Evolutionary conservation across 2,113 vertebrate genomes (phyloP).

Genomic region (Morone chrysops): DNA sequence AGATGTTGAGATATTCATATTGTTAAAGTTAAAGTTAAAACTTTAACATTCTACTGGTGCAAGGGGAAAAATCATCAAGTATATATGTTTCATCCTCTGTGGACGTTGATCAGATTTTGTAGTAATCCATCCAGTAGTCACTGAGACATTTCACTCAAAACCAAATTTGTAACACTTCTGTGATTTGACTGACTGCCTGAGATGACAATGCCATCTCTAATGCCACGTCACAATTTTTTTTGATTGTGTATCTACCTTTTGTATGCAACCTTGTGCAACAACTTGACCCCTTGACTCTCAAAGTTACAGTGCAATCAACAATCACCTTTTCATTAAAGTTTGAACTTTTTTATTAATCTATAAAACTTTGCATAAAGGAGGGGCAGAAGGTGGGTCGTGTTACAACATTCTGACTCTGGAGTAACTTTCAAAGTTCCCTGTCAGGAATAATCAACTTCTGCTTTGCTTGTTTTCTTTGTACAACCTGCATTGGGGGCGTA

Average conservation of each 20-base stretch:
- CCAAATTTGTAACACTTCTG: too few species aligned
- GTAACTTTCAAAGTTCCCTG: slow-evolving; percentile 69
- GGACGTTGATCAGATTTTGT: not conserved
- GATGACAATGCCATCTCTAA: too few species aligned
- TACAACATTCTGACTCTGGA: slow-evolving; percentile 8
- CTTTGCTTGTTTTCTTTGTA: not conserved
- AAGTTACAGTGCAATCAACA: slow-evolving; percentile 4
- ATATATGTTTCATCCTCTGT: not conserved
- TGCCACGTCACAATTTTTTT: not conserved
- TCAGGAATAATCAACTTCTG: slow-evolving; percentile 22
- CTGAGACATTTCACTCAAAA: too few species aligned
- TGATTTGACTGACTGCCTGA: too few species aligned
- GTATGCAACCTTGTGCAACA: not conserved
- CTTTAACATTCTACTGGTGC: not conserved
- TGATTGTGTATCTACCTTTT: not conserved
- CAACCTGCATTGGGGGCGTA: slow-evolving; percentile 25
- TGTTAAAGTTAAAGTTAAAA: not conserved
- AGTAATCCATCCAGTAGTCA: too few species aligned
- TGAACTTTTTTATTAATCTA: slow-evolving; percentile 12
- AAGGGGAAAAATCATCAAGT: not conserved
- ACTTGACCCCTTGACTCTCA: not conserved
- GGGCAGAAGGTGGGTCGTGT: slow-evolving; percentile 30
- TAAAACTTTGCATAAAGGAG: slow-evolving; percentile 23
- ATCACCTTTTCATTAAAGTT: slow-evolving; percentile 7
- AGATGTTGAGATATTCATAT: not conserved